Evolutionary conservation across 2,113 vertebrate genomes (phyloP), one percentile per base, ranked within the genome.

Genomic region (Pyrgilauda ruficollis): DNA sequence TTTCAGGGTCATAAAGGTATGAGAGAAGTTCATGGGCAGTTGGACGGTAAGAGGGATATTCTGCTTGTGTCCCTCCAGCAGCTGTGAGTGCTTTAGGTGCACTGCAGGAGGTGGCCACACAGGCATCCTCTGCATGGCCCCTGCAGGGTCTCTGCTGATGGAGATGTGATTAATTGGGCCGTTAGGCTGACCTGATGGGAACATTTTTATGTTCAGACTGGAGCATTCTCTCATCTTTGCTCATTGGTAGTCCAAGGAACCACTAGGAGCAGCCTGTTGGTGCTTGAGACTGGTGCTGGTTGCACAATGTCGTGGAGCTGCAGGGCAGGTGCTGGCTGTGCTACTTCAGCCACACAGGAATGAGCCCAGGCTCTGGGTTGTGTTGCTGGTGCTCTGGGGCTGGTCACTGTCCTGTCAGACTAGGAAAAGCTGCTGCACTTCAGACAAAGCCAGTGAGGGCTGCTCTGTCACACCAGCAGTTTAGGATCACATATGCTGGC

Each of bases 261-360:
- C 6, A 5, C 44, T 47, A 15, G 49, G 16, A 78, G 43, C 37
- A 16, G 35, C n/a, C 33, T 47, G 6, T 8, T 39, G 49, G 33
- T 50, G 59, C 69, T 95, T 0, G 2, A 47, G 35, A 6, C 53
- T 61, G 8, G 2, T 5, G 3, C 43, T 47, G 35, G 26, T 50
- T 41, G 21, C 46, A 22, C 18, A 1, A 22, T 13, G 59, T 7
- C 0, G 9, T 43, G 30, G n/a, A 27, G 18, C 62, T 80, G 62
- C 27, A 19, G 75, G 7, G 6, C 52, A 21, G n/a, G 35, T 31
- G 33, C 35, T 0, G 0, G 27, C 68, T 50, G 19, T 30, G 56
- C 47, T 1, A 0, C 43, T 49, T n/a, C 39, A 73, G 56, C 41
- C 26, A 8, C 2, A 3, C 11, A 11, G 50, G 35, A 66, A 24